A percentile compares a stretch with the other conserved stretches of the same genome.
Conservation (phyloP, 1,140 invertebrate species). For the Bilobella aurantiaca region DNA sequence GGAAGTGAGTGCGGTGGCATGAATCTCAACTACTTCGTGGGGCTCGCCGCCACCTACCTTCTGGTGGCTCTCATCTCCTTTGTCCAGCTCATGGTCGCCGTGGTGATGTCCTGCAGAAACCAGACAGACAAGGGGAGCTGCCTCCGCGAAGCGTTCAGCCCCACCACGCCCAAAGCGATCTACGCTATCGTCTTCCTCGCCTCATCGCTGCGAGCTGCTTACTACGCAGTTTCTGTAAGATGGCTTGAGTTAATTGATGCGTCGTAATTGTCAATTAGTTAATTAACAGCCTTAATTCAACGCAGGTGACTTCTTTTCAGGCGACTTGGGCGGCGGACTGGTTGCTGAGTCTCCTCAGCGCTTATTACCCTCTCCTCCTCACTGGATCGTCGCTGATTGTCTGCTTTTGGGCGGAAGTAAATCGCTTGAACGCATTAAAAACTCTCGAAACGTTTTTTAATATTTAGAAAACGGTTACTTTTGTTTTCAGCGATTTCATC, state of each 20-base stretch:
- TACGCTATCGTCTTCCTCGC: conserved; percentile 82
- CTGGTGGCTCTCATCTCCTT: conserved; percentile 72
- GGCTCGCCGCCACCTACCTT: conserved; percentile 68
- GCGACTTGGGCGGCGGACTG: conserved; percentile 66
- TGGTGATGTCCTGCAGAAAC: conserved; percentile 45
- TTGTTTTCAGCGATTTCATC: conserved; percentile 68
- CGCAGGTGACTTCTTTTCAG: conserved; percentile 42
- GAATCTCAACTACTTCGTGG: conserved; percentile 57
- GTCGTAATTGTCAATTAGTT: no score
- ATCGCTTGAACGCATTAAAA: conserved; percentile 36
- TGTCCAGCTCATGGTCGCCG: conserved; percentile 72
- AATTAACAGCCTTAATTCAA: no score
- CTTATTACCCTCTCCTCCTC: conserved; percentile 80
- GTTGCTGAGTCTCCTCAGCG: conserved; percentile 72
- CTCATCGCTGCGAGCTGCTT: conserved; percentile 69
- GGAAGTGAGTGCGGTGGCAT: conserved; percentile 52
- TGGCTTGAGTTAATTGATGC: conserved; percentile 34
- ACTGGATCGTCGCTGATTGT: conserved; percentile 82
- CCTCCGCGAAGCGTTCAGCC: conserved; percentile 66
- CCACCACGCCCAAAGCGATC: conserved; percentile 83
- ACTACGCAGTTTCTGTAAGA: conserved; percentile 79
- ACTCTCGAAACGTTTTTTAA: neutral
- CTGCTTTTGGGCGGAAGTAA: conserved; percentile 89
- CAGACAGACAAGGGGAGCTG: conserved; percentile 71
- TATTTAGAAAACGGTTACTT: conserved; percentile 15